These are phyloP conservation scores for Ramphastos sulfuratus DNA, from an alignment of 2,113 vertebrate species.

Conservation along the genomic window DNA sequence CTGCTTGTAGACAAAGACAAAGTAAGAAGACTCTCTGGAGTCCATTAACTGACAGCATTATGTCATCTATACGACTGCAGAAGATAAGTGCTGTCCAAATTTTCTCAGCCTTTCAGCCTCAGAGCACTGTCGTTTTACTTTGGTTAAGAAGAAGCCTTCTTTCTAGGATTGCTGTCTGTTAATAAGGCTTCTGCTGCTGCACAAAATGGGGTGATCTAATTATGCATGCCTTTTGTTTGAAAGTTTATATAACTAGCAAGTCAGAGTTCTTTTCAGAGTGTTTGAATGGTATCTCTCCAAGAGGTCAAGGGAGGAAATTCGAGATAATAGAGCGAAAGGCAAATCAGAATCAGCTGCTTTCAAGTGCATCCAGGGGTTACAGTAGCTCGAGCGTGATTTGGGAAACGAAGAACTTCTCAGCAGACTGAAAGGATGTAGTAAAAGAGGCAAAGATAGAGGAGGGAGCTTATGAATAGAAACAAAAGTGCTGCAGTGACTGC, in stretches of 20 bases:
- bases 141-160: neutral
- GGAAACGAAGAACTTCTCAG: constrained; percentile 13
- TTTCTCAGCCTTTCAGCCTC: neutral
- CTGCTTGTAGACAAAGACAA: neutral
- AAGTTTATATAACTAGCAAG: constrained; percentile 52
- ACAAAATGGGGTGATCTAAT: constrained; percentile 30
- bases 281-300: constrained; percentile 50
- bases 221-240: constrained; percentile 50
- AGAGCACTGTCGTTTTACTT: neutral
- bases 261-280: constrained; percentile 47
- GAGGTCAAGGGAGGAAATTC: constrained; percentile 50
- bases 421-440: neutral
- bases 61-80: neutral
- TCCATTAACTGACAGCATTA: constrained; percentile 25
- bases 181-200: constrained; percentile 1
- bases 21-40: neutral
- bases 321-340: constrained; percentile 32
- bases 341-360: constrained; percentile 51
- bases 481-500: constrained; percentile 10
- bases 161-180: neutral
- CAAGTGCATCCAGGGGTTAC: constrained; percentile 45
- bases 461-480: constrained; percentile 46
- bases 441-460: neutral
- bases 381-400: neutral
- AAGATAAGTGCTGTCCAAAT: neutral